phyloP scores from a whole-genome alignment of 2,113 vertebrate species.

The Muntiacus reevesi region DNA sequence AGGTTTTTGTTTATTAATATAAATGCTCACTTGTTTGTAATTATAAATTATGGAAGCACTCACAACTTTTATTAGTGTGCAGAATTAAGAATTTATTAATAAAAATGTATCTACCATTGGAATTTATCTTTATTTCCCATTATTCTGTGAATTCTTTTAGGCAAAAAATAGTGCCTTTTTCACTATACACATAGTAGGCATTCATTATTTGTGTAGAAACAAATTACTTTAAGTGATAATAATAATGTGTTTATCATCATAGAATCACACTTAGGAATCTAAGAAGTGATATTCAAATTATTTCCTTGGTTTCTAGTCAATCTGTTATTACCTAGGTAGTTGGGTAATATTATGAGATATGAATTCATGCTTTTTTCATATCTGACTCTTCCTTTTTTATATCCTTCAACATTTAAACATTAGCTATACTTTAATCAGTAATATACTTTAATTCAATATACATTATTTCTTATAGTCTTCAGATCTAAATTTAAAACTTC shows the following conservation, averaged over 20 bases:
- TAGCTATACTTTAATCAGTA: constrained; percentile 1
- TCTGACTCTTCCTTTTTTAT: background rate
- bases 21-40: background rate
- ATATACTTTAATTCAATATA: background rate
- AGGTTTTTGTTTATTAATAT: constrained; percentile 45
- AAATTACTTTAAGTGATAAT: background rate
- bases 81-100: background rate
- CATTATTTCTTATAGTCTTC: background rate
- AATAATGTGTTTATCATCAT: background rate
- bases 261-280: background rate
- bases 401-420: background rate
- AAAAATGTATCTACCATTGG: background rate
- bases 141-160: background rate
- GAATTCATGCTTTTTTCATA: background rate
- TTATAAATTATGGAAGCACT: constrained; percentile 10
- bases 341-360: background rate
- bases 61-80: background rate
- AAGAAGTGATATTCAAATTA: background rate
- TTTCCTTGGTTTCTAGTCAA: background rate
- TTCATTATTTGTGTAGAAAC: background rate
- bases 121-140: background rate
- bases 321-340: background rate
- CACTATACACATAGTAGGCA: background rate
- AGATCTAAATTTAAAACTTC: background rate
- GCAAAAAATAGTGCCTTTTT: background rate